phyloP scores from a whole-genome alignment of 35 echinoderm and acorn worm species.

The Heliocidaris tuberculata region DNA sequence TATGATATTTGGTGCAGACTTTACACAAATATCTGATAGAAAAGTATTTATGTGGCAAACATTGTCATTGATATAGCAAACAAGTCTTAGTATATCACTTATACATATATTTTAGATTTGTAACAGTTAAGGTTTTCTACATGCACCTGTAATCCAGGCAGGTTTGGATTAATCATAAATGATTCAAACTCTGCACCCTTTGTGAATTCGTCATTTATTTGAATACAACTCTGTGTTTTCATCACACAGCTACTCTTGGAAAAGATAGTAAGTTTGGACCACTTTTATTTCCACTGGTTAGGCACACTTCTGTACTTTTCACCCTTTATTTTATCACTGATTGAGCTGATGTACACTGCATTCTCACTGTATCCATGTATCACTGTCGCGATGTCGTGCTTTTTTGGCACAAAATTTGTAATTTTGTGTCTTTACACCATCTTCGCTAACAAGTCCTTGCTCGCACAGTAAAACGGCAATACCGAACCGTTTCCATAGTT shows the following conservation, averaged over 20 bases:
- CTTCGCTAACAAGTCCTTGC: neutral
- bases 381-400: neutral
- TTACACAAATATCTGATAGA: too few species aligned
- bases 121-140: neutral
- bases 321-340: neutral
- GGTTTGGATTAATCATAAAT: neutral
- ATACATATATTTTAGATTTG: too few species aligned
- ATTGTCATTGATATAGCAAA: too few species aligned
- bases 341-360: neutral
- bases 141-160: neutral
- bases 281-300: neutral
- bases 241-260: slow-evolving; percentile 25
- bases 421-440: neutral
- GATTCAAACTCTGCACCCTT: neutral
- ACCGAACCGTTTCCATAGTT: neutral
- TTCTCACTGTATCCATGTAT: neutral
- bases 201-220: neutral
- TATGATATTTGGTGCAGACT: too few species aligned
- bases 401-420: neutral
- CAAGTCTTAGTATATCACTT: neutral
- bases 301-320: neutral
- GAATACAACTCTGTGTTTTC: slow-evolving; percentile 4
- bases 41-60: too few species aligned
- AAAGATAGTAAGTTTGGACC: slow-evolving; percentile 33
- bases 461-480: neutral